Evolutionary conservation across 1,140 invertebrate species (phyloP), one percentile per base, ranked within the genome.

Genomic region (Aphaenogaster floridana): DNA sequence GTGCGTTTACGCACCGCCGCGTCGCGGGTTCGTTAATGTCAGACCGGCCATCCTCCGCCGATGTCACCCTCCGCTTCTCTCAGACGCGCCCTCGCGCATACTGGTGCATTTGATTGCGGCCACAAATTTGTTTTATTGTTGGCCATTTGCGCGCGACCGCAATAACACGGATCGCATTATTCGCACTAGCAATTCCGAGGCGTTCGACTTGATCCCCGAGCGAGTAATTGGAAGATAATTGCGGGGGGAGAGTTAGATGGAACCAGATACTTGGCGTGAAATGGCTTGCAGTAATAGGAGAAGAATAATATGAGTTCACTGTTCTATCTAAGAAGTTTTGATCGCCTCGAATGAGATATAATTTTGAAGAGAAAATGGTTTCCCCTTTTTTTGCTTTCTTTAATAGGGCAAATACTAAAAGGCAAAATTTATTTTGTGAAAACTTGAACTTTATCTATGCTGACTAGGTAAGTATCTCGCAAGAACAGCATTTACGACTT

Each of bases 91-190:
- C 15, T 76, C 42, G 52, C 4, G 57, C 9, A 63, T 84, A 61
- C 50, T 42, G 42, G 15, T 71, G 50, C 54, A 76, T 74, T 76
- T 61, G 54, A 76, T 84, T 61, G 68, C 81, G 28, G 54, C 71
- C 69, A 63, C 68, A 61, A 84, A 63, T 84, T 48, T 72, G 54
- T 76, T 76, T 74, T 84, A 84, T 74, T 17, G 39, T 61, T 39
- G 36, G 13, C 9, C 54, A 17, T 48, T 61, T 39, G 36, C n/a
- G 66, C 21, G 50, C 36, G 50, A 21, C 28, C 34, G 69, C 63
- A 45, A 68, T 48, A 54, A 69, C 28, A 21, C 28, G 6, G n/a
- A 57, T 81, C 61, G 34, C 34, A 42, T 52, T 52, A 50, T 45
- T 66, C 13, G 52, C 17, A 15, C 78, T 74, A 8, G 54, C 28